A percentile compares a stretch with the other conserved stretches of the same genome.
These are phyloP conservation scores for Agrypnia vestita DNA, from an alignment of 1,140 invertebrate species.

Conservation along the genomic window DNA sequence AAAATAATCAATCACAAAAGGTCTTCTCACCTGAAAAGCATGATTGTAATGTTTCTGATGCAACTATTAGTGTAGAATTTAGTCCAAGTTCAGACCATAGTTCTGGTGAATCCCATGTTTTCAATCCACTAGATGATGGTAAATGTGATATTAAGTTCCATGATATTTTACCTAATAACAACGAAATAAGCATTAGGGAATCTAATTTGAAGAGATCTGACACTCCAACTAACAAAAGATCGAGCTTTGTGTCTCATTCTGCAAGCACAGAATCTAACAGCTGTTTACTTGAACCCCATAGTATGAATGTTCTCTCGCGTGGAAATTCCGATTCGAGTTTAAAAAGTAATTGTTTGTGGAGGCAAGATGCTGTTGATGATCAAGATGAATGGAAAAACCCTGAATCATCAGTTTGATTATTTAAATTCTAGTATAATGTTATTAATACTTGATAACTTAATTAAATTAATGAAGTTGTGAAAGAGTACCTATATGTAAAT, in stretches of 20 bases:
- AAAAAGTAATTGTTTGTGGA: slow-evolving; percentile 65
- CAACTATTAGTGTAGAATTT: slow-evolving; percentile 56
- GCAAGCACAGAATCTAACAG: slow-evolving; percentile 64
- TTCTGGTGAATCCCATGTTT: slow-evolving; percentile 41
- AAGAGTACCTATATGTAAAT: slow-evolving; percentile 18
- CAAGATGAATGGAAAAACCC: slow-evolving; percentile 65
- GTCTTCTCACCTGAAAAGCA: slow-evolving; percentile 51
- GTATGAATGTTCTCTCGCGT: slow-evolving; percentile 66
- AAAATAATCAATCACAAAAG: slow-evolving; percentile 34
- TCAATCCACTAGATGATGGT: slow-evolving; percentile 40
- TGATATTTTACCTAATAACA: slow-evolving; percentile 40
- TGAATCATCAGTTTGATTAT: slow-evolving; percentile 66
- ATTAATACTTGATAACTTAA: slow-evolving; percentile 28
- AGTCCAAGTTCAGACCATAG: slow-evolving; percentile 54
- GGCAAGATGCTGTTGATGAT: slow-evolving; percentile 68
- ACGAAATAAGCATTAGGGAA: slow-evolving; percentile 41
- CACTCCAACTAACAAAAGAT: slow-evolving; percentile 27
- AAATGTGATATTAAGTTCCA: slow-evolving; percentile 48
- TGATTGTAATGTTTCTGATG: slow-evolving; percentile 54
- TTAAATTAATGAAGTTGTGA: slow-evolving; percentile 11
- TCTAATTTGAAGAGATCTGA: slow-evolving; percentile 37
- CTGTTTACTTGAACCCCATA: slow-evolving; percentile 68
- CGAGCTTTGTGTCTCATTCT: slow-evolving; percentile 53
- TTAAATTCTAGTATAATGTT: not conserved
- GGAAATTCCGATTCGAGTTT: slow-evolving; percentile 63